A percentile compares a stretch with the other conserved stretches of the same genome.
phyloP scores from a whole-genome alignment of 2,888 invertebrate genomes.

The Macrosiphum euphorbiae region DNA sequence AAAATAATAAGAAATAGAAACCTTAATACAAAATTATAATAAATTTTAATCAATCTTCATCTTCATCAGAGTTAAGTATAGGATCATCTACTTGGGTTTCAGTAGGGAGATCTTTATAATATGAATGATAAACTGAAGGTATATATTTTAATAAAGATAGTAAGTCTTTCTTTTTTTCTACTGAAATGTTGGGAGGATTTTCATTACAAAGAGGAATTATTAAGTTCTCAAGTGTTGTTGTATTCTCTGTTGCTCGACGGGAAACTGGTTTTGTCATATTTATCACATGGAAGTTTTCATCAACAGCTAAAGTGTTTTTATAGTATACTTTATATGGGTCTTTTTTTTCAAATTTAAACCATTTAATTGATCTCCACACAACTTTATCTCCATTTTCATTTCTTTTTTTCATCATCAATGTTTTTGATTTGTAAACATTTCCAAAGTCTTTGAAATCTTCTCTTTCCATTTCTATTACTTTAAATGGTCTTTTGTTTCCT shows the following conservation, averaged over 20 bases:
- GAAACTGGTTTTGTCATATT: conserved; percentile 6
- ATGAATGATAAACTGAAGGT: background rate
- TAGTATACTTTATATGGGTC: too few relatives aligned
- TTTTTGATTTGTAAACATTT: too few relatives aligned
- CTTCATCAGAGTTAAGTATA: conserved; percentile 3
- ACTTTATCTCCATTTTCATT: too few relatives aligned
- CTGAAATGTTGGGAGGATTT: conserved; percentile 6
- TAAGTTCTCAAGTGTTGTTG: background rate
- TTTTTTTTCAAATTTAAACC: too few relatives aligned
- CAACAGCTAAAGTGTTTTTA: too few relatives aligned
- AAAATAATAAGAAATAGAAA: too few relatives aligned
- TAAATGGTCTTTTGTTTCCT: too few relatives aligned
- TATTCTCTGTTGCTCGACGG: background rate
- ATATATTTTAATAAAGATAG: conserved; percentile 14
- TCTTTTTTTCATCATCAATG: too few relatives aligned
- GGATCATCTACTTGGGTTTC: background rate
- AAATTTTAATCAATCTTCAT: background rate
- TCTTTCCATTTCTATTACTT: too few relatives aligned
- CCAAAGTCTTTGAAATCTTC: too few relatives aligned
- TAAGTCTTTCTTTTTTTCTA: conserved; percentile 1
- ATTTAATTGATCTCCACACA: too few relatives aligned
- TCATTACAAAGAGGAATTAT: background rate
- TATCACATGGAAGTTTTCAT: too few relatives aligned
- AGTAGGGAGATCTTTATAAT: background rate
- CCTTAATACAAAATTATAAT: background rate